Base-by-base conservation (phyloP, 2,888 invertebrate genomes). In the Abscondita cerata region DNA sequence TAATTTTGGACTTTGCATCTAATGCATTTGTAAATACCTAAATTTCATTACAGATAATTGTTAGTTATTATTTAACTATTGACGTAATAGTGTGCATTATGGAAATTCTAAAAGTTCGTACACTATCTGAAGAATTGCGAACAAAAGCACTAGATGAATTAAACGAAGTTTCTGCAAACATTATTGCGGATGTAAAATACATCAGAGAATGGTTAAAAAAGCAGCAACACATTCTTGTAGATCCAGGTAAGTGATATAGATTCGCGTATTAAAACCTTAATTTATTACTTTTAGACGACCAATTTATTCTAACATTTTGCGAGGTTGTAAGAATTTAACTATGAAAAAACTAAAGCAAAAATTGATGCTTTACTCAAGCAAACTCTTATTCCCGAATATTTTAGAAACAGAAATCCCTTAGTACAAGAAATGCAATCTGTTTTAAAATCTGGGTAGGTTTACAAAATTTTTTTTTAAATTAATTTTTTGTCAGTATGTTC, bases 301-400 rank as follows among this genome's bases (percentile, higher is more conserved):
- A 85, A 75, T 83, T 82, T 80, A 73, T 86, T 2, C 68, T 83
- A 1, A 79, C 81, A 20, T 84, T 76, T 74, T 86, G 15, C 80
- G 86, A 2, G 84, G 84, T 46, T 82, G 82, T 67, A 85, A n/a
- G n/a, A 85, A 76, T 84, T 83, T 73, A 84, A 84, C 53, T 70
- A 84, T 38, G 84, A 85, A 69, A 79, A 82, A 64, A 81, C 82
- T 40, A 85, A 86, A 73, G 80, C 83, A 66, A 85, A 85, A 68
- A 67, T 86, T 33, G 85, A 86, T 62, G 83, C 83, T 78, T 87
- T 83, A 71, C 87, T 87, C 71, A 73, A 83, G 72, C 83, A 84
- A 64, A 81, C 82, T 1, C 78, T 84, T 33, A 81, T 85, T 1
- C 87, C 88, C 1, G 87, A 87, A 68, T 80, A 87, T 65, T 84